These are phyloP conservation scores for Nasonia vitripennis DNA, from an alignment of 1,140 invertebrate genomes.

Conservation along the genomic window DNA sequence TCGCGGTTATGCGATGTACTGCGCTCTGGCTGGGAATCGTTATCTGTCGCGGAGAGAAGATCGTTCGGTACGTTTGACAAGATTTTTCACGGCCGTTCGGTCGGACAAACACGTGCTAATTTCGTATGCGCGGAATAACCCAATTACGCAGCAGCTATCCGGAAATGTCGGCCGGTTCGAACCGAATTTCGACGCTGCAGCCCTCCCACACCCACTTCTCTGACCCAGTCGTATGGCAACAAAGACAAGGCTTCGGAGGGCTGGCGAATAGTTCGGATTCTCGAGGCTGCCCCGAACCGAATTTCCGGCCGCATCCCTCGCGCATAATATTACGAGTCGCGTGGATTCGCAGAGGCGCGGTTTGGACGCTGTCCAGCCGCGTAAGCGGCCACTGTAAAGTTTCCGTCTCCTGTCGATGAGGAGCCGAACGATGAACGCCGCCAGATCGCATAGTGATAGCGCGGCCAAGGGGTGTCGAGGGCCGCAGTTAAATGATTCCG, in stretches of 20 bases:
- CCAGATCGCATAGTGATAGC: neutral
- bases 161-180: neutral
- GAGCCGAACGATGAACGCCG: neutral
- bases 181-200: too few species aligned
- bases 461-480: neutral
- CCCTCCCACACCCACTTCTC: neutral
- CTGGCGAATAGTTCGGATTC: neutral
- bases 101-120: too few species aligned
- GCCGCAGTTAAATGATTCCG: too few species aligned
- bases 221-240: neutral
- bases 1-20: neutral
- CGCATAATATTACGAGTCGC: conserved; percentile 1
- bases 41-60: neutral
- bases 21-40: neutral
- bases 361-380: conserved; percentile 22
- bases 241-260: neutral
- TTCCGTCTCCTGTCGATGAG: neutral
- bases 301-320: neutral
- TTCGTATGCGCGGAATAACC: neutral
- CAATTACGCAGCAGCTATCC: neutral
- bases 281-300: neutral
- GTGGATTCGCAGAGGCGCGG: neutral
- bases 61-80: too few species aligned
- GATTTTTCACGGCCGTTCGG: too few species aligned
- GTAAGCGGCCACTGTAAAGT: neutral